Evolutionary conservation across 2,888 invertebrate genomes (phyloP), one percentile per base, ranked within the genome.

Genomic region (Aporophyla nigra): DNA sequence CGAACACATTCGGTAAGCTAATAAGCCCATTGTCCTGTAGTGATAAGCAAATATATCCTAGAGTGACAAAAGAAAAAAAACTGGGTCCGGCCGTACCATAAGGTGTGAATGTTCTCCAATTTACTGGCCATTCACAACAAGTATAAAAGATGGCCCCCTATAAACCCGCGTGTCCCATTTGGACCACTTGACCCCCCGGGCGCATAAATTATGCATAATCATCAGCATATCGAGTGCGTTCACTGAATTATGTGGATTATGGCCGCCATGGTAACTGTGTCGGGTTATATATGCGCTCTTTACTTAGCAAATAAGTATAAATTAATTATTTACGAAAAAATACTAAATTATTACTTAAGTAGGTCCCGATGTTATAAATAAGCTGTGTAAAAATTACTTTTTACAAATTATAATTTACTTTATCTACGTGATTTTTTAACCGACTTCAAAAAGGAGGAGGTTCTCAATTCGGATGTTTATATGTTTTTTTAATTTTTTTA

Each of bases 191-290:
- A 96, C 96, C 96, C 96, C 87, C 90, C 86, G 71, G 68, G 88
- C 89, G 95, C 95, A 96, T 96, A 96, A 95, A 96, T 96, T 96
- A 96, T 95, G 96, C 95, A 94, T 93, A 95, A 96, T 96, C 95
- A 96, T 95, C 92, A 88, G 77, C 83, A 84, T 86, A 87, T 87
- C 80, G 82, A 80, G 70, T 67, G 76, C 58, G 82, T 74, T 71
- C 75, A 66, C 73, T 69, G 80, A 84, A 76, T 87, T 69, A 76
- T 78, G 71, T 27, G 51, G 65, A 56, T 76, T 78, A 73, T 78
- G 51, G 16, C 63, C 21, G 63, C 53, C 51, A 21, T 19, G 9
- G n/a, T 65, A 51, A 69, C 24, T 68, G 16, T 72, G 54, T 59
- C 51, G n/a, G 27, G 63, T 74, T 71, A 66, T 46, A 51, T 76